A percentile compares a stretch with the other conserved stretches of the same genome.
Conservation (phyloP, 1,140 invertebrate genomes). For the Temnothorax curvispinosus region DNA sequence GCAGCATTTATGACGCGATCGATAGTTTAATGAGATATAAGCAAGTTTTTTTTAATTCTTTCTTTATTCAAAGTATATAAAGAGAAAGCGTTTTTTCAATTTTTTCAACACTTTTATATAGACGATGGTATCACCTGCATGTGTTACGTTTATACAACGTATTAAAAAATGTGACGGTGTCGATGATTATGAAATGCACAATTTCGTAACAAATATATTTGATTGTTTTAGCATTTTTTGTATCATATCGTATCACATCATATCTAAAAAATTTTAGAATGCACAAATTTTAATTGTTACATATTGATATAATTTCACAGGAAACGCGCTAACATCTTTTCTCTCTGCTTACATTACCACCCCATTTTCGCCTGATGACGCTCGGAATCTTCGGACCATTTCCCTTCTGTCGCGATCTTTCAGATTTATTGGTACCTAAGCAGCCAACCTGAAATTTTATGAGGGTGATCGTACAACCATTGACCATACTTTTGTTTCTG, state of each 20-base stretch:
- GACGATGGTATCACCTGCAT: neutral
- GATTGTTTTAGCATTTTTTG: neutral
- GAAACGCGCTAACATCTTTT: constrained; percentile 22
- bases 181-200: neutral
- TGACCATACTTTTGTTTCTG: constrained; percentile 40
- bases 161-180: neutral
- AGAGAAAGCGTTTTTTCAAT: neutral
- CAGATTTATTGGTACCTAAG: constrained; percentile 36
- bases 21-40: constrained; percentile 39
- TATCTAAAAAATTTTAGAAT: neutral
- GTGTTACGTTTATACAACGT: neutral
- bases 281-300: neutral
- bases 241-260: neutral
- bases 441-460: constrained; percentile 12
- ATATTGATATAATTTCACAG: constrained; percentile 34
- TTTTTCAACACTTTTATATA: constrained; percentile 33
- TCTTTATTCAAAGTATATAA: neutral
- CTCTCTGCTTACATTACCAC: constrained; percentile 15
- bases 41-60: neutral
- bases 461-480: constrained; percentile 38
- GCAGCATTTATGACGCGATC: constrained; percentile 32
- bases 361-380: constrained; percentile 51
- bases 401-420: constrained; percentile 51
- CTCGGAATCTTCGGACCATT: constrained; percentile 55
- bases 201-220: neutral